Evolutionary conservation across 2,888 invertebrate genomes (phyloP), one percentile per base, ranked within the genome.

Genomic region (Callimorpha dominula): DNA sequence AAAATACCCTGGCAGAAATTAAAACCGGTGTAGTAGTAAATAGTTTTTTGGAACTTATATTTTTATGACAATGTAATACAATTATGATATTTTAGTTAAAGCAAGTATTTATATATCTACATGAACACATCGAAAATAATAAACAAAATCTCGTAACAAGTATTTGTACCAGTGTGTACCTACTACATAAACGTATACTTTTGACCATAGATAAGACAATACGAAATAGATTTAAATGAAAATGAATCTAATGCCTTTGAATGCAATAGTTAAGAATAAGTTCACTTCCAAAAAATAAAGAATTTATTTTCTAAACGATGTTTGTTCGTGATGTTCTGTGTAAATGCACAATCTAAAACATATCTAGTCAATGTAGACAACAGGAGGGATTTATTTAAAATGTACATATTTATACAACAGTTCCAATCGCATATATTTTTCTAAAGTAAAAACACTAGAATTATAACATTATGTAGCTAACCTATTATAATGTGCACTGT

Each of bases 121-220:
- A 43, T 60, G 31, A 60, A 68, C 57, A 68, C 60, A 68, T 68
- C 68, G 60, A 60, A 46, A 46, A 57, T 57, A 20, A 31, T 31
- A 6, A 68, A 60, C 20, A 31, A 43, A 40, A 31, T 68, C 15
- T 46, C 46, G 5, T 40, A 46, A 54, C 60, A 14, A 60, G 17
- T 81, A 80, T 81, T 85, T 85, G 85, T 83, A 84, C 84, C 85
- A 81, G 81, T 77, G 78, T 79, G 49, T 78, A 72, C 31, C 31
- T 31, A 31, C 77, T 76, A 76, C 75, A 72, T 77, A 78, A 63
- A 79, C 73, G 81, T 89, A 90, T 92, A 91, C 87, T 91, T 92
- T 93, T 84, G 94, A 94, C 94, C 94, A 94, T 95, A 94, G 94
- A 91, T 94, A 94, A 94, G 95, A 95, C 95, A 95, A 95, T 95